Base-by-base conservation (phyloP, 2,113 vertebrate species). In the Neodon shergylaensis region DNA sequence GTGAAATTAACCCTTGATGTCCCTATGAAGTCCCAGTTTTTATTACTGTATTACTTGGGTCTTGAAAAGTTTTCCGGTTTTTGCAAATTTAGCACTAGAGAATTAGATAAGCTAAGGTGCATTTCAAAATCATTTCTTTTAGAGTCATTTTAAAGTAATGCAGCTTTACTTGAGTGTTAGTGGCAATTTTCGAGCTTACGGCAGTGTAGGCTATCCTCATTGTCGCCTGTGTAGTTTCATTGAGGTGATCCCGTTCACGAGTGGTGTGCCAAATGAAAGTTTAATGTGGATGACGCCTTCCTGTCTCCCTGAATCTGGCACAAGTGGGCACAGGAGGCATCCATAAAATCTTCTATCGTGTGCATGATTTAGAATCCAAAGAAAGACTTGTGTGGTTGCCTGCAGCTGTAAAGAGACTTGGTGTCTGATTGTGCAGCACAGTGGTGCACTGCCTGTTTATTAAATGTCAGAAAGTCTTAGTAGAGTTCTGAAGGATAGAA, bases 31-130 rank as follows among this genome's bases (percentile, higher is more conserved):
- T 88, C 36, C 82, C 44, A 54, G 73, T 63, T 54, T 84, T 42
- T 31, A 49, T 91, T 86, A 76, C 7, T 49, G 12, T 74, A 10
- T 88, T 74, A 54, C 4, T 28, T 39, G 54, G 49, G 17, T 39
- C 49, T 94, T 63, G n/a, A 94, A 95, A 85, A 52, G 44, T 95
- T 70, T 73, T 3, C 78, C 28, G 88, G 89, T 81, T 72, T 42
- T 47, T 79, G 52, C 42, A 91, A 79, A 72, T 68, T 61, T 88
- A 54, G 66, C 78, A 52, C 42, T 77, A 21, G 44, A 90, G 63
- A 87, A 61, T 88, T 90, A 91, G 7, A 52, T 61, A 33, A 92
- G 16, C 16, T 63, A 74, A 92, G 81, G 39, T 86, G 42, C 85
- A 19, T 76, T 92, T 93, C 66, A 77, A 36, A 92, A 31, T 52